Percentiles rank a stretch among this genome's conserved stretches.
Conservation (phyloP, 53 echinoderm and acorn worm genomes). For the Holothuria leucospilota region DNA sequence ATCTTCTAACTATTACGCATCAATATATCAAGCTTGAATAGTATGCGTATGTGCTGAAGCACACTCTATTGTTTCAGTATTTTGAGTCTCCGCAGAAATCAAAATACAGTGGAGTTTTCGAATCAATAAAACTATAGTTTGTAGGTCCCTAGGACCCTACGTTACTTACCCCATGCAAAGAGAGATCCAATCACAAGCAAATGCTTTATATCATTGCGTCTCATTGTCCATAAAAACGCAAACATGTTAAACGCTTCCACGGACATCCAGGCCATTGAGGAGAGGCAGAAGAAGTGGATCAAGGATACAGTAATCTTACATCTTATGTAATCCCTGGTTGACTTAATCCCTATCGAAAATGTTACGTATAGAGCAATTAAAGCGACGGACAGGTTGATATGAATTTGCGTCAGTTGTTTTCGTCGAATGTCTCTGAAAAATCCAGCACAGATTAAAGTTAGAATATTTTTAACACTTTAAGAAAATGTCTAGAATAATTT, state of each 20-base stretch:
- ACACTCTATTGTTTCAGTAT: no score
- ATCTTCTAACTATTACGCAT: no score
- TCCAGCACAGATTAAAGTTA: background rate
- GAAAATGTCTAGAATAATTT: no score
- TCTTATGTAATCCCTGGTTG: conserved; percentile 15
- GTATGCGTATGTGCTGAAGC: no score
- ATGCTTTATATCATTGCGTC: conserved; percentile 55
- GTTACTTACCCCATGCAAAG: conserved; percentile 73
- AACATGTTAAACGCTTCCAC: conserved; percentile 83
- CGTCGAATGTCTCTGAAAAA: conserved; percentile 67
- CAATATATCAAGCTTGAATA: no score
- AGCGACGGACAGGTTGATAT: conserved; percentile 64
- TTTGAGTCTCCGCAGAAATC: no score
- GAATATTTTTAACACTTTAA: no score
- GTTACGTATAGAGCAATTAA: conserved; percentile 60
- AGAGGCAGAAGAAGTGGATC: conserved; percentile 78
- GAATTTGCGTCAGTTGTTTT: conserved; percentile 71
- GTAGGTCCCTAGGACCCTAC: no score
- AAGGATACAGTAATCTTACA: conserved; percentile 67
- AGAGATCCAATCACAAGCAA: conserved; percentile 58
- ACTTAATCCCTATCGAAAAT: conserved; percentile 72
- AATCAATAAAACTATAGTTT: no score
- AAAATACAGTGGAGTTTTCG: no score
- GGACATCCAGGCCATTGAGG: conserved; percentile 78
- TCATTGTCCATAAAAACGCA: conserved; percentile 61